These are phyloP conservation scores for Neotoxoptera formosana DNA, from an alignment of 1,140 invertebrate genomes.

Conservation along the genomic window DNA sequence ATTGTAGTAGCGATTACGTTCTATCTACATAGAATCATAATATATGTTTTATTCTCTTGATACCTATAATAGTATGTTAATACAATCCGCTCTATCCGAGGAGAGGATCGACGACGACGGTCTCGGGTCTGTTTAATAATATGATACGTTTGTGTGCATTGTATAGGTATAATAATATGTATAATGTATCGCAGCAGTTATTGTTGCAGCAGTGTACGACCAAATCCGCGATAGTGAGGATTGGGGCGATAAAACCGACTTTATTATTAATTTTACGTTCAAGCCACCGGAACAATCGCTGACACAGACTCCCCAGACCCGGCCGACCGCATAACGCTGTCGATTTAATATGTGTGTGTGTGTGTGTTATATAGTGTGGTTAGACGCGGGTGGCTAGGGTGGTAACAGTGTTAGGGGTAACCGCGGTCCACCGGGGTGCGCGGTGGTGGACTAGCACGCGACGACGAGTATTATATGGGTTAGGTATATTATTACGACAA, in stretches of 20 bases:
- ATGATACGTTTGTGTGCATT: background rate
- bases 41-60: background rate
- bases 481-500: background rate
- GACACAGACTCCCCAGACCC: constrained; percentile 1
- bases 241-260: background rate
- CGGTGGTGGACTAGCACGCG: background rate
- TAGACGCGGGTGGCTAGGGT: background rate
- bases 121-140: background rate
- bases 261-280: constrained; percentile 35
- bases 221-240: background rate
- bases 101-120: background rate
- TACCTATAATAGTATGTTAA: background rate
- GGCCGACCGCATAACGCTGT: background rate
- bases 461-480: background rate
- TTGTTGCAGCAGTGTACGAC: background rate
- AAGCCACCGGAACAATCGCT: constrained; percentile 37
- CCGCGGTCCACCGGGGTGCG: background rate
- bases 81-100: background rate
- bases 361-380: background rate
- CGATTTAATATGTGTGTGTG: background rate
- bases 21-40: background rate
- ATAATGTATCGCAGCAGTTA: background rate
- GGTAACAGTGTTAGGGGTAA: too few relatives aligned
- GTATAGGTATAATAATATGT: background rate
- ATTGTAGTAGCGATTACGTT: background rate